Base-by-base conservation (phyloP, 2,888 invertebrate species). In the Papilio protenor region DNA sequence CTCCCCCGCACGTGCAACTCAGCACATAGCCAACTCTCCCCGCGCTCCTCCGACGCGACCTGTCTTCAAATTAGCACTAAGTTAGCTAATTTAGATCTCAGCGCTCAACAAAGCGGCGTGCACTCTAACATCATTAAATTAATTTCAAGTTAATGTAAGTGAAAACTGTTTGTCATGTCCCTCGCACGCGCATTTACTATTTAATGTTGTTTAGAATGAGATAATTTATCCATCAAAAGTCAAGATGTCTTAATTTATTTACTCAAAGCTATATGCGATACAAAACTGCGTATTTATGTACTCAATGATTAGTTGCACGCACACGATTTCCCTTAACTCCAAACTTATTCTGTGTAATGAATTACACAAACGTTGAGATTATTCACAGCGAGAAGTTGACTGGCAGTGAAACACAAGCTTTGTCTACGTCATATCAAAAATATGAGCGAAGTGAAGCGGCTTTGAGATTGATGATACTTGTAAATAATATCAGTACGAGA, bases 31-130 rank as follows among this genome's bases (percentile, higher is more conserved):
- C n/a, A 10, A 40, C n/a, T n/a, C n/a, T 79, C 77, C 75, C 80
- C 82, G 81, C 82, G 81, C 83, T 83, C 82, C 81, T 72, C 78
- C 49, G 4, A 57, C 27, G 61, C 73, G n/a, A 69, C 75, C 47
- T 76, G 72, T 72, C 75, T 23, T 66, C 49, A 55, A 75, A 78
- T 66, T 75, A 71, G 75, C 75, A 47, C 75, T 66, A 76, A 78
- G 73, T 76, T 78, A 69, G 47, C 75, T 78, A 76, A 78, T 78
- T 76, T 78, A 78, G 73, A 76, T 78, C 76, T 76, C 27, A 71
- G 52, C n/a, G 52, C 69, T 57, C 23, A 18, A 45, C 69, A 40
- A 61, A 14, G 61, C 73, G 73, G n/a, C 70, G 33, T 45, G 61
- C 72, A 69, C 55, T 66, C 78, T 78, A 59, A 78, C 72, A 55